Evolutionary conservation across 1,140 invertebrate species (phyloP).

Genomic region (Anthonomus grandis): DNA sequence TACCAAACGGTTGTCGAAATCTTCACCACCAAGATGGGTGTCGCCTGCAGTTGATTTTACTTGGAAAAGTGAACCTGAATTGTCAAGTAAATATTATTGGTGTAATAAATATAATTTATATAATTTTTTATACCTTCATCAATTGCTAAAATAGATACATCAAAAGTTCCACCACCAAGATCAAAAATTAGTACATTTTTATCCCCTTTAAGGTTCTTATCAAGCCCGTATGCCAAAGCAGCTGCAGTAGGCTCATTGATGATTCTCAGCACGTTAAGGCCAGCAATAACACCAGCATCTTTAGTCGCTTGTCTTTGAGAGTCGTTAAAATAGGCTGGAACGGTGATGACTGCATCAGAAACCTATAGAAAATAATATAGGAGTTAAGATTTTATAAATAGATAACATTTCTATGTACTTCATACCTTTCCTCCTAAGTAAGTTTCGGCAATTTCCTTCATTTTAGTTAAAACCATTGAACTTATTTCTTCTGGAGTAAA

Average conservation of each 20-base stretch:
- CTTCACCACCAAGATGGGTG: conserved; percentile 68
- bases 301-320: conserved; percentile 51
- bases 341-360: conserved; percentile 65
- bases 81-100: background rate
- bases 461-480: conserved; percentile 64
- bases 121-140: conserved; percentile 68
- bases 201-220: conserved; percentile 80
- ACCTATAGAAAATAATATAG: conserved; percentile 4
- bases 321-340: conserved; percentile 56
- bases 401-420: background rate
- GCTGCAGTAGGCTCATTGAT: conserved; percentile 81
- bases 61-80: conserved; percentile 61
- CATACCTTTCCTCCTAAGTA: conserved; percentile 55
- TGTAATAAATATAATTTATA: background rate
- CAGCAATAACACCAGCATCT: conserved; percentile 62
- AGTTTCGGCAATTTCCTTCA: conserved; percentile 61
- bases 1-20: conserved; percentile 82
- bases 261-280: conserved; percentile 78
- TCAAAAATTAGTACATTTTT: conserved; percentile 74
- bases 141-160: conserved; percentile 85
- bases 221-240: conserved; percentile 78
- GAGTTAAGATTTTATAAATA: background rate
- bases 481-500: conserved; percentile 85
- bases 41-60: conserved; percentile 77
- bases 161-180: conserved; percentile 73